Conservation (phyloP, 2,888 invertebrate genomes). For the Pollenia labialis region DNA sequence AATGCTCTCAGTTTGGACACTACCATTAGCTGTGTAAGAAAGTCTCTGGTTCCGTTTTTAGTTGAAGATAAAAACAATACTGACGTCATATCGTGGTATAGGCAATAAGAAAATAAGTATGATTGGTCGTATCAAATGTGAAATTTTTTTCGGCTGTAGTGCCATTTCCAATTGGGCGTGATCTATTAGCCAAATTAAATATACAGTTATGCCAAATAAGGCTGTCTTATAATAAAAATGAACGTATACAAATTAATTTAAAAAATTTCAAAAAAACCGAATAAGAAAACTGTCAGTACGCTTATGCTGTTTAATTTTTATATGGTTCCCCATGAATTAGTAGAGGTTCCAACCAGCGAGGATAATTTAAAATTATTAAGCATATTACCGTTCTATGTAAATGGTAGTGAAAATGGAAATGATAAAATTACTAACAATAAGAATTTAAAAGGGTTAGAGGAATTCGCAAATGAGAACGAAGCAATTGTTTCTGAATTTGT, state of each 20-base stretch:
- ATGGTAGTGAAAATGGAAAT: not conserved
- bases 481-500: conserved; percentile 47
- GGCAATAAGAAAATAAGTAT: conserved; percentile 4
- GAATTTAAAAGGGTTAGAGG: not conserved
- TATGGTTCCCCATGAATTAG: not conserved
- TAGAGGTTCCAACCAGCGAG: not conserved
- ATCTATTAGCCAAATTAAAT: conserved; percentile 15
- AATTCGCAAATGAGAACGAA: conserved; percentile 19
- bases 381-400: conserved; percentile 40
- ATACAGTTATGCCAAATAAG: conserved; percentile 11
- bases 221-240: conserved; percentile 9
- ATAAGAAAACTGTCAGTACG: not conserved
- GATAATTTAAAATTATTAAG: conserved; percentile 20
- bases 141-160: not conserved
- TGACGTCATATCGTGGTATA: conserved; percentile 21
- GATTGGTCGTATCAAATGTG: too few species aligned
- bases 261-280: too few species aligned
- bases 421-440: conserved; percentile 32
- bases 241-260: not conserved
- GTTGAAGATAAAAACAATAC: conserved; percentile 20
- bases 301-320: conserved; percentile 6
- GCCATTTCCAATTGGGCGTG: conserved; percentile 27
- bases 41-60: conserved; percentile 12
- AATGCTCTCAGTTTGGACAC: not conserved
- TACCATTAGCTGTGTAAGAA: conserved; percentile 19